Conservation (phyloP, 2,888 invertebrate species). For the Corythucha ciliata region DNA sequence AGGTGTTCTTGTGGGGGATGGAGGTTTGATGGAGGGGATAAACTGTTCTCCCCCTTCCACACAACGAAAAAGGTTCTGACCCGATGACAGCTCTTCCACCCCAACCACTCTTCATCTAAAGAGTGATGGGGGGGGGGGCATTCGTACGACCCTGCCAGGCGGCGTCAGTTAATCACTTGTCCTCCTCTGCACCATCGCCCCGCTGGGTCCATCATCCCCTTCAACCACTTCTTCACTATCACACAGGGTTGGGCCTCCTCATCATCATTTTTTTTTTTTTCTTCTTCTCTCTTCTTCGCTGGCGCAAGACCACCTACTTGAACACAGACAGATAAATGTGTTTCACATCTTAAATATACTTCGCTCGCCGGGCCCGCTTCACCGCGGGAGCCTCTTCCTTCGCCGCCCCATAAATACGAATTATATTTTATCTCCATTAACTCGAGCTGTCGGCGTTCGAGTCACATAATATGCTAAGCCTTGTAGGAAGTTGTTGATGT, state of each 20-base stretch:
- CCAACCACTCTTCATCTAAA: too few species aligned
- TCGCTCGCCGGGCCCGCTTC: too few species aligned
- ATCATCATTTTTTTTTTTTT: too few species aligned
- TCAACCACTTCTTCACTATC: neutral
- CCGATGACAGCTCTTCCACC: constrained; percentile 19
- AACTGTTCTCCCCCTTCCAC: neutral
- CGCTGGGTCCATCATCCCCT: neutral
- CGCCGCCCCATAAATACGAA: constrained; percentile 20
- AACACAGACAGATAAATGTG: constrained; percentile 27
- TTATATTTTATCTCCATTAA: too few species aligned
- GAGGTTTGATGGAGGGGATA: constrained; percentile 1
- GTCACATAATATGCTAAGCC: too few species aligned
- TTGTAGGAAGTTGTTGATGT: too few species aligned
- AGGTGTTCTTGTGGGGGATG: too few species aligned
- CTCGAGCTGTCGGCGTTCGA: too few species aligned
- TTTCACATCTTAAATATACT: constrained; percentile 25
- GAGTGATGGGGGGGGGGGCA: too few species aligned
- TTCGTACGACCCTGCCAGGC: too few species aligned
- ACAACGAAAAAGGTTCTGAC: neutral
- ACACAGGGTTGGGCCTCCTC: too few species aligned
- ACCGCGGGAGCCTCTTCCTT: constrained; percentile 13
- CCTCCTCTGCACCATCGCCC: constrained; percentile 1
- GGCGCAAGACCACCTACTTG: constrained; percentile 23
- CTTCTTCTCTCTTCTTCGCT: neutral
- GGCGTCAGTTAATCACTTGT: constrained; percentile 25